Base-by-base conservation (phyloP, 2,797 vertebrate species). In the Loris lydekkerianus region DNA sequence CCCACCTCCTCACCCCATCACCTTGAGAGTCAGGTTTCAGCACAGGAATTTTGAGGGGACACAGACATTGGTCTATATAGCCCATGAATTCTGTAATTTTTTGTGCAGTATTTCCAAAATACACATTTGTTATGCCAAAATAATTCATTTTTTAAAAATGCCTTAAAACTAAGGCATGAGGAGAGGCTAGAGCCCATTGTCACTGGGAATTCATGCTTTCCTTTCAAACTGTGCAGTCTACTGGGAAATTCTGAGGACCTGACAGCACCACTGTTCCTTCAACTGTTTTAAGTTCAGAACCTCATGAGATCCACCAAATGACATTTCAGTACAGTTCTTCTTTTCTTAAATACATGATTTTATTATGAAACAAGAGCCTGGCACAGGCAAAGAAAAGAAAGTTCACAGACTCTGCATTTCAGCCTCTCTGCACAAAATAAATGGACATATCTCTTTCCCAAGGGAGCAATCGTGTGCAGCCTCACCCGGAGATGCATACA, bases 131-230 rank as follows among this genome's bases (percentile, higher is more conserved):
- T 34, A 83, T 56, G 21, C 1, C 0, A 10, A 72, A 43, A 40
- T 34, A 34, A 78, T 34, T 56, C 20, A 77, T 65, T 60, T 37
- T 11, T 67, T 43, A 31, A 78, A 75, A 60, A 73, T 20, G 13
- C 20, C 15, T 61, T 88, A 40, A 18, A 21, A 78, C 17, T 31
- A 29, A 78, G 20, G 23, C 10, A 0, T 5, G 15, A 46, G 23
- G 43, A 37, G 25, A 46, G 8, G 0, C 0, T 0, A 58, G 23
- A 8, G 1, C 25, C 5, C 27, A 20, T 14, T 1, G 2, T 34
- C 20, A 21, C 40, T 0, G 13, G 10, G 2, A 27, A 5, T 1
- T 14, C 43, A n/a, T 15, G 2, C 29, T 80, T 85, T 70, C 49
- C 8, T 18, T 25, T 11, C 5, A 31, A 67, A 40, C 13, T 11